phyloP scores from a whole-genome alignment of 2,888 invertebrate genomes.

The Ectemnius cavifrons region DNA sequence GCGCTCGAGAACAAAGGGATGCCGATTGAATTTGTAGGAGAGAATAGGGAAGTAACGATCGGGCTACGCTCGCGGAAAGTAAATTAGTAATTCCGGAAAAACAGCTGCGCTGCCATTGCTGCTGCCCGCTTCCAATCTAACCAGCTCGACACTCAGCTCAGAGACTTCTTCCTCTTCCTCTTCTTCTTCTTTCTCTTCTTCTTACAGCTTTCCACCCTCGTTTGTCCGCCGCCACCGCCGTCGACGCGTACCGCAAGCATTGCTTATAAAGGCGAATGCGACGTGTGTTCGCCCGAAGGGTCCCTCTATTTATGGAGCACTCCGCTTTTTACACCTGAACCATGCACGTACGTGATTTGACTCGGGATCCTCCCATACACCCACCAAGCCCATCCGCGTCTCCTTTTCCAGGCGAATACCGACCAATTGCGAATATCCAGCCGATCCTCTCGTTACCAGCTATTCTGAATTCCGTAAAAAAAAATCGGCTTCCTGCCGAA shows the following conservation, averaged over 20 bases:
- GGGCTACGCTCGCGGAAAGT: slow-evolving; percentile 43
- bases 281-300: not conserved
- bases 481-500: not conserved
- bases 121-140: not conserved
- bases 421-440: not conserved
- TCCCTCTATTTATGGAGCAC: not conserved
- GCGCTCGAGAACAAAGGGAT: slow-evolving; percentile 16
- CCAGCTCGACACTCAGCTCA: not conserved
- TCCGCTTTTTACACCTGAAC: slow-evolving; percentile 11
- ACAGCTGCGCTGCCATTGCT: slow-evolving; percentile 47
- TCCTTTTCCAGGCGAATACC: not conserved
- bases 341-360: slow-evolving; percentile 7
- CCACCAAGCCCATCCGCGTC: not conserved
- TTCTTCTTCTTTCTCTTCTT: not conserved
- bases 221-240: not conserved
- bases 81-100: slow-evolving; percentile 59
- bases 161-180: not conserved
- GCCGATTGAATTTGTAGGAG: slow-evolving; percentile 36
- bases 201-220: not conserved
- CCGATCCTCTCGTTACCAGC: slow-evolving; percentile 1
- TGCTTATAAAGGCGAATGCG: slow-evolving; percentile 3
- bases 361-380: not conserved
- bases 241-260: not conserved
- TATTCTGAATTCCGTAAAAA: not conserved
- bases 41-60: slow-evolving; percentile 42